Evolutionary conservation across 2,888 invertebrate genomes (phyloP).

Genomic region (Cheilosia pagana): DNA sequence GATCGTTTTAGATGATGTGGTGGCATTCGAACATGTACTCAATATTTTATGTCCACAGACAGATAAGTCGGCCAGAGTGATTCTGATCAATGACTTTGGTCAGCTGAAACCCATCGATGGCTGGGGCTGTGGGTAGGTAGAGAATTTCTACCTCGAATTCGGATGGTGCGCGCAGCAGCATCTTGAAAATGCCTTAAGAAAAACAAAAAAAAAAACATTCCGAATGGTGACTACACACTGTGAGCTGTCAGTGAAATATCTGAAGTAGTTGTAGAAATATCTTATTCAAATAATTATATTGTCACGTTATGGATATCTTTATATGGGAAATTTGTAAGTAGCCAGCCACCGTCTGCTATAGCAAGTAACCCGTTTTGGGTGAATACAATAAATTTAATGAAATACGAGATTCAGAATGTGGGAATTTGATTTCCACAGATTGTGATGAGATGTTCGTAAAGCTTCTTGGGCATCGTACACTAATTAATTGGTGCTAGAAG

Average conservation of each 20-base stretch:
- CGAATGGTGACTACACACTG: constrained; percentile 56
- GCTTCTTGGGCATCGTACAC: background rate
- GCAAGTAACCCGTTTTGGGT: constrained; percentile 18
- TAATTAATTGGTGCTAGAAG: background rate
- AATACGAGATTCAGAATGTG: constrained; percentile 60
- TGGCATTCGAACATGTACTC: constrained; percentile 75
- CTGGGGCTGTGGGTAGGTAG: constrained; percentile 33
- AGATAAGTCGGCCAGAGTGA: constrained; percentile 72
- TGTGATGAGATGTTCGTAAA: background rate
- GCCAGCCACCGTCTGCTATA: constrained; percentile 28
- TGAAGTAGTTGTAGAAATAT: constrained; percentile 60
- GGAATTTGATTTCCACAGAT: constrained; percentile 50
- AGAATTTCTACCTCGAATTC: constrained; percentile 41
- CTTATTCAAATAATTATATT: constrained; percentile 68
- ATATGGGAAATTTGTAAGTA: constrained; percentile 58
- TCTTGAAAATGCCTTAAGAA: constrained; percentile 49
- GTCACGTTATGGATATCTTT: constrained; percentile 44
- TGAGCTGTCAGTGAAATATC: constrained; percentile 72
- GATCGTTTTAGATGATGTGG: constrained; percentile 75
- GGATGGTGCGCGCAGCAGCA: constrained; percentile 53
- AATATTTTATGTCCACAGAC: constrained; percentile 74
- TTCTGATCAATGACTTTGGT: constrained; percentile 74
- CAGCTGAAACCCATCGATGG: constrained; percentile 53
- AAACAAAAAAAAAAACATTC: constrained; percentile 19
- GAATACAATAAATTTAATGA: constrained; percentile 59